Percentiles rank a stretch among this genome's conserved stretches.
Evolutionary conservation across 2,797 vertebrate genomes (phyloP).

Genomic region (Poecile montanus): DNA sequence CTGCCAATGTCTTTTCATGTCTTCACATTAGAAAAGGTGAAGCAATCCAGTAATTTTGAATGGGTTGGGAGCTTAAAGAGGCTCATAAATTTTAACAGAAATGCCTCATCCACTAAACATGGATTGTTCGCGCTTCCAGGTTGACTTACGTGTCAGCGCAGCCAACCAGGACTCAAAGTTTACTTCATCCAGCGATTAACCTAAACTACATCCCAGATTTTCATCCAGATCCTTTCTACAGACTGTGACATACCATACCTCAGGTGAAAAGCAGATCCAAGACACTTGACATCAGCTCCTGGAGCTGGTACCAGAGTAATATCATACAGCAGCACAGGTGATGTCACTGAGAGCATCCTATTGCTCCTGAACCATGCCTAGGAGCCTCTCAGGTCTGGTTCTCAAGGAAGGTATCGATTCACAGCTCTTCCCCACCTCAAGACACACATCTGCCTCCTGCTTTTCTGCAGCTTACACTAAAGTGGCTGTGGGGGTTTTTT

Average conservation of each 20-base stretch:
- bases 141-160: background rate
- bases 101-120: background rate
- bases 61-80: background rate
- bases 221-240: background rate
- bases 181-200: background rate
- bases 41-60: background rate
- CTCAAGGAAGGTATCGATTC: background rate
- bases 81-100: conserved; percentile 2
- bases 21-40: background rate
- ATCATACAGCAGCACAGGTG: accelerated
- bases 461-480: background rate
- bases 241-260: background rate
- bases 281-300: background rate
- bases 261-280: background rate
- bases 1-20: background rate
- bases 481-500: background rate
- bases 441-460: background rate
- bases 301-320: background rate
- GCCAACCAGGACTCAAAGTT: background rate
- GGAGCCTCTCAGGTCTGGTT: background rate
- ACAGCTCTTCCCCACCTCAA: background rate
- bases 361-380: background rate
- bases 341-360: background rate
- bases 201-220: background rate
- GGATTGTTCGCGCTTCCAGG: background rate